phyloP scores from a whole-genome alignment of 2,888 invertebrate species.

The Alitta virens region DNA sequence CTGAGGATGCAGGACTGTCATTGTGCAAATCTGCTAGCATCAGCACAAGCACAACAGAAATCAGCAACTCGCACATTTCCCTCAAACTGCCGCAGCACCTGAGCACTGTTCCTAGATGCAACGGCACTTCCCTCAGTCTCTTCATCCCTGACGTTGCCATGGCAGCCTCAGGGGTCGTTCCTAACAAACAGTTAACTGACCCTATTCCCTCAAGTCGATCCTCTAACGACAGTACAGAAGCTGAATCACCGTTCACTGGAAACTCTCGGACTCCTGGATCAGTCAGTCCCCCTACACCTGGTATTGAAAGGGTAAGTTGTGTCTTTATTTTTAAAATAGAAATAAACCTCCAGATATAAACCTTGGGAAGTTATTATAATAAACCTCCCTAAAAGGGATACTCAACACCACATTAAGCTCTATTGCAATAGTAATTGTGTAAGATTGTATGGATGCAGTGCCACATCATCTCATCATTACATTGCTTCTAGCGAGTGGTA shows the following conservation, averaged over 20 bases:
- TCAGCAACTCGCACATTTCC: slow-evolving; percentile 45
- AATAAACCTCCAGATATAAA: no score
- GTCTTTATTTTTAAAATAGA: no score
- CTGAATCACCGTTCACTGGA: slow-evolving; percentile 3
- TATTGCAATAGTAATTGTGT: no score
- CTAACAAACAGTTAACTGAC: not conserved
- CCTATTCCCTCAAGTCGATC: not conserved
- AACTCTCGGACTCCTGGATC: slow-evolving; percentile 62
- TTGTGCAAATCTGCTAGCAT: slow-evolving; percentile 30
- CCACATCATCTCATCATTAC: no score
- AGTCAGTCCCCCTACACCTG: slow-evolving; percentile 64
- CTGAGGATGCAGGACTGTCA: not conserved
- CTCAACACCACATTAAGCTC: no score
- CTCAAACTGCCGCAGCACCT: not conserved
- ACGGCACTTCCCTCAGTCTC: slow-evolving; percentile 2
- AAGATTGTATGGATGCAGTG: no score
- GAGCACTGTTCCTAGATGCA: not conserved
- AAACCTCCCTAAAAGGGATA: no score
- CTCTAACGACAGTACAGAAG: slow-evolving; percentile 5
- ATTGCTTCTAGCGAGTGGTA: no score
- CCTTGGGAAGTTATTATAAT: no score
- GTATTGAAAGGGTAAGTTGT: slow-evolving; percentile 46
- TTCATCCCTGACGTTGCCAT: slow-evolving; percentile 9
- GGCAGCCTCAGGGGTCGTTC: not conserved
- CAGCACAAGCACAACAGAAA: slow-evolving; percentile 54